These are phyloP conservation scores for Ibycter americanus DNA, from an alignment of 2,797 vertebrate species.

Conservation along the genomic window DNA sequence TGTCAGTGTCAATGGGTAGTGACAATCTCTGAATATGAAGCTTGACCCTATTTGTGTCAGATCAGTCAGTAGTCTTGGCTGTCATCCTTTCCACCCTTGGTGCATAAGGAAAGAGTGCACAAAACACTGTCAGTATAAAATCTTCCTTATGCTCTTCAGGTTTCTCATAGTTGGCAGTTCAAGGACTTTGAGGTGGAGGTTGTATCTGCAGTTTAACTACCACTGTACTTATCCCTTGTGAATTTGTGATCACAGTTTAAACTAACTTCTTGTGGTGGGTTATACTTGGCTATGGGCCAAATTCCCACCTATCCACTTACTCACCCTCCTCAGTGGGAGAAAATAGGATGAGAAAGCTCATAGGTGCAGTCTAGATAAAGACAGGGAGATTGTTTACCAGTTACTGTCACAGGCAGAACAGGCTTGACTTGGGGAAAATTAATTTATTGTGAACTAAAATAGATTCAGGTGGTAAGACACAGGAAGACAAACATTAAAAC, in stretches of 20 bases:
- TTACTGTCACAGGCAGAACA: not conserved
- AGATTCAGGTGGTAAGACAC: not conserved
- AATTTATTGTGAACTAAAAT: not conserved
- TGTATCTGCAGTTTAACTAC: not conserved
- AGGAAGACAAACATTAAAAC: not conserved
- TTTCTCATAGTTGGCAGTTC: conserved; percentile 2
- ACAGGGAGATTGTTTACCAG: not conserved
- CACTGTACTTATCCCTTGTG: not conserved
- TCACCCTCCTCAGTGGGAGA: not conserved
- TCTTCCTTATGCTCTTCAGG: not conserved
- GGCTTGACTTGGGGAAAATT: not conserved
- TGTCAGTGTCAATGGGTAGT: not conserved
- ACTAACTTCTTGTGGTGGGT: not conserved
- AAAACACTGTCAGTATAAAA: not conserved
- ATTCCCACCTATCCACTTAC: not conserved
- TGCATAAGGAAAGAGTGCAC: not conserved
- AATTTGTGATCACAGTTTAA: conserved; percentile 13
- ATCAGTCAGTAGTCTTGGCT: not conserved
- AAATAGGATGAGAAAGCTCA: not conserved
- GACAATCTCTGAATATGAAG: not conserved
- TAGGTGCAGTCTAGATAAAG: not conserved
- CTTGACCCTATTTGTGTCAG: not conserved
- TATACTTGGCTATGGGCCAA: not conserved
- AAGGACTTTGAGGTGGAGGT: not conserved
- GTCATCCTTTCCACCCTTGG: not conserved